phyloP scores from a whole-genome alignment of 2,888 invertebrate species.

The Limnephilus lunatus region DNA sequence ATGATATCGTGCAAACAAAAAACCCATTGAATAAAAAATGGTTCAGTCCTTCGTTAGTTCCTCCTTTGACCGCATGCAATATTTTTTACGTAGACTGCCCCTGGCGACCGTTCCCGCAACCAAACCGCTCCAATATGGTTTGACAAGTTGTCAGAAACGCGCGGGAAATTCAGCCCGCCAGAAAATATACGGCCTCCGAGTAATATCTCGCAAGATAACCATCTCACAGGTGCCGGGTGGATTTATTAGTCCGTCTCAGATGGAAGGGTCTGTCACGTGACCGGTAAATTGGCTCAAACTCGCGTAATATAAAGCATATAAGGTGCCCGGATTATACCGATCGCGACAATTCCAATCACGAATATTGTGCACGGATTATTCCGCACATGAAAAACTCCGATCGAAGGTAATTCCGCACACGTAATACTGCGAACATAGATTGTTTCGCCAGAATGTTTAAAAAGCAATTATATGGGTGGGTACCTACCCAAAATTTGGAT shows the following conservation, averaged over 20 bases:
- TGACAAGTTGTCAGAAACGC: conserved; percentile 15
- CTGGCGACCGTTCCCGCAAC: conserved; percentile 10
- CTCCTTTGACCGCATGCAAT: not conserved
- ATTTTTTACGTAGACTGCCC: not conserved
- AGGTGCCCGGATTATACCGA: not conserved
- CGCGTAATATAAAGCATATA: not conserved
- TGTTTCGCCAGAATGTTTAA: no score
- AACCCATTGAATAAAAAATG: not conserved
- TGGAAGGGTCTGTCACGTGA: conserved; percentile 23
- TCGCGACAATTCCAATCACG: not conserved
- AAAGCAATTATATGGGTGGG: no score
- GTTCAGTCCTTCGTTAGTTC: not conserved
- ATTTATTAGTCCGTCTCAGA: conserved; percentile 22
- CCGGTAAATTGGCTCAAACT: conserved; percentile 24
- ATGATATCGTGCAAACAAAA: not conserved
- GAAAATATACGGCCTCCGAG: conserved; percentile 8
- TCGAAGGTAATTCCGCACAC: not conserved
- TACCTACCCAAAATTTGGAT: no score
- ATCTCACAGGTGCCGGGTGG: conserved; percentile 9
- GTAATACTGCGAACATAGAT: not conserved
- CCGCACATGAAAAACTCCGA: not conserved
- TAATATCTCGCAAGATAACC: conserved; percentile 29
- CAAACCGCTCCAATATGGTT: conserved; percentile 4
- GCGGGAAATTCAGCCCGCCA: not conserved
- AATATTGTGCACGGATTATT: not conserved